These are phyloP conservation scores for Anastrepha ludens DNA, from an alignment of 1,140 invertebrate species.

Conservation along the genomic window DNA sequence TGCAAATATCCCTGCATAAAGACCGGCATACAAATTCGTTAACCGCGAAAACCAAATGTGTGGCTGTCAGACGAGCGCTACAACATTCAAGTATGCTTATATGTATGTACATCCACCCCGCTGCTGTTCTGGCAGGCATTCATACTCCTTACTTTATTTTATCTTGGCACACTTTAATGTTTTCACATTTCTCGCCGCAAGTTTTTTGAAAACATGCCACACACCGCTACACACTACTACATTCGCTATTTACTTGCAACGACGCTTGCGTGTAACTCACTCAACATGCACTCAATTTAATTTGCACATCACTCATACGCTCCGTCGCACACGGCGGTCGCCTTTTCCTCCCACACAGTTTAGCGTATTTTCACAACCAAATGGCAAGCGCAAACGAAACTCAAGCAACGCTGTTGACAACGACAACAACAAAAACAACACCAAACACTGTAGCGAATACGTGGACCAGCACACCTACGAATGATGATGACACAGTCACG, in stretches of 20 bases:
- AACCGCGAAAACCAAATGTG: constrained; percentile 34
- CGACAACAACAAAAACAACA: constrained; percentile 50
- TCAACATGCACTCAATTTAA: constrained; percentile 68
- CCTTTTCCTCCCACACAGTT: constrained; percentile 61
- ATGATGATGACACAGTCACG: not conserved
- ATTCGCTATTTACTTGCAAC: not conserved
- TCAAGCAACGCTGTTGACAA: constrained; percentile 17
- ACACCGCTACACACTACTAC: not conserved
- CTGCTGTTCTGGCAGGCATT: not conserved
- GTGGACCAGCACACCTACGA: not conserved
- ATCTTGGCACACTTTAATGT: constrained; percentile 35
- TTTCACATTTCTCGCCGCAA: constrained; percentile 18
- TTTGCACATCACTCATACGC: constrained; percentile 73
- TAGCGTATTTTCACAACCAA: constrained; percentile 74
- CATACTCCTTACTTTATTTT: not conserved
- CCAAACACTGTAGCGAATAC: not conserved
- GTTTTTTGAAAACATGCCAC: constrained; percentile 43
- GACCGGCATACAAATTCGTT: not conserved
- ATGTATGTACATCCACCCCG: no score
- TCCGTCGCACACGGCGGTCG: constrained; percentile 63
- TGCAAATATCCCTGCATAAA: not conserved
- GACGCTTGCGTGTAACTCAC: constrained; percentile 39
- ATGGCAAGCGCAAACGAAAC: constrained; percentile 62
- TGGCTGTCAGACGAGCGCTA: not conserved
- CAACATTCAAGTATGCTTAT: not conserved